phyloP scores from a whole-genome alignment of 1,140 invertebrate genomes.

The Drosophila lacteicornis region DNA sequence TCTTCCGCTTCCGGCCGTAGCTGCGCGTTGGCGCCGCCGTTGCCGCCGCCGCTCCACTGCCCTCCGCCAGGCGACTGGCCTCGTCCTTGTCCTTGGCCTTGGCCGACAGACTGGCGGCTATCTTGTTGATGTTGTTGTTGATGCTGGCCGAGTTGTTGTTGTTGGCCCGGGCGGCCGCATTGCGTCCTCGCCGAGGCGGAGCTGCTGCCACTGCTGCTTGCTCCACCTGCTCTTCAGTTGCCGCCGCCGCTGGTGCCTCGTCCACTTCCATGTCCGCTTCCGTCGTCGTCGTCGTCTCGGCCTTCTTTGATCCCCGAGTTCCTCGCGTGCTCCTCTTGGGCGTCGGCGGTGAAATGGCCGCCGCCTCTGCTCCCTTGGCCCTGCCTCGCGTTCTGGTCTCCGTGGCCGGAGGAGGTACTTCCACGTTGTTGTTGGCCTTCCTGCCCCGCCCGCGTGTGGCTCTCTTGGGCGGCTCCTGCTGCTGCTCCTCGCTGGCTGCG shows the following conservation, averaged over 20 bases:
- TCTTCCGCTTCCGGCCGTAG: conserved; percentile 80
- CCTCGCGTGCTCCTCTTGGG: conserved; percentile 65
- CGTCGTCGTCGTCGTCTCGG: conserved; percentile 4
- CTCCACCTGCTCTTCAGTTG: conserved; percentile 17
- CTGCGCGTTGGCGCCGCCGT: conserved; percentile 52
- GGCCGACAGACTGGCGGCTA: conserved; percentile 73
- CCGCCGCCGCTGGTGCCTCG: conserved; percentile 18
- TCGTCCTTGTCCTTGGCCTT: conserved; percentile 64
- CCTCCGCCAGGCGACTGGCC: conserved; percentile 56
- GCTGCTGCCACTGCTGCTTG: conserved; percentile 5
- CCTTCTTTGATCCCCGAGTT: conserved; percentile 37
- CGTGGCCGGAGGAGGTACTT: conserved; percentile 18
- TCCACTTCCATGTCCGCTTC: conserved; percentile 45
- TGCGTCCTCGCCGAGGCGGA: conserved; percentile 64
- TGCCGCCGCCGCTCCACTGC: conserved; percentile 2
- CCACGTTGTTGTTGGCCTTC: conserved; percentile 36
- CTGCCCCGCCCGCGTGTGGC: conserved; percentile 54
- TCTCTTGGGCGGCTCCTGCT: conserved; percentile 45
- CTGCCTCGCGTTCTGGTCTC: conserved; percentile 55
- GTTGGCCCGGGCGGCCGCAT: conserved; percentile 53
- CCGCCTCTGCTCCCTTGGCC: conserved; percentile 42
- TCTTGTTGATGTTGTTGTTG: conserved; percentile 82
- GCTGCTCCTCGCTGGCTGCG: background rate
- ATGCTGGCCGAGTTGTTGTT: conserved; percentile 69
- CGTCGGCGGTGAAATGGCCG: conserved; percentile 11